Percentiles rank a stretch among this genome's conserved stretches.
These are phyloP conservation scores for Lamellibrachia columna DNA, from an alignment of 2,888 invertebrate genomes.

Conservation along the genomic window DNA sequence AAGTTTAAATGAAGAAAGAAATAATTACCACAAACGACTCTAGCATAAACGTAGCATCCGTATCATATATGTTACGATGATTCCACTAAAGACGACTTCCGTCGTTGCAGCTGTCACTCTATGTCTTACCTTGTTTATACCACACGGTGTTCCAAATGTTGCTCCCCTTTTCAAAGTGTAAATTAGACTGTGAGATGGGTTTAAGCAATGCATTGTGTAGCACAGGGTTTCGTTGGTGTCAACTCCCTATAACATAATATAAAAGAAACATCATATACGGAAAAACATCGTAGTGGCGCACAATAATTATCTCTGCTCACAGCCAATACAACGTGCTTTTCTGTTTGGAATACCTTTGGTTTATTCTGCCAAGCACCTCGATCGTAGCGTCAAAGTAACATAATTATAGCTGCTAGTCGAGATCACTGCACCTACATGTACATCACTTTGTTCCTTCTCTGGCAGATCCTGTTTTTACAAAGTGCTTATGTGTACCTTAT, in stretches of 20 bases:
- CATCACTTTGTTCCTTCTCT: too few relatives aligned
- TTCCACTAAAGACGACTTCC: not conserved
- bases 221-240: not conserved
- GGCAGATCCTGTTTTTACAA: too few relatives aligned
- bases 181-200: not conserved
- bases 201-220: not conserved
- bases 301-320: too few relatives aligned
- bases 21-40: not conserved
- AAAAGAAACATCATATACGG: not conserved
- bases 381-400: too few relatives aligned
- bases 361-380: too few relatives aligned
- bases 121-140: constrained; percentile 11
- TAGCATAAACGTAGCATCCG: not conserved
- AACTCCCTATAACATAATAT: not conserved
- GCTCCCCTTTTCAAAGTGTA: not conserved
- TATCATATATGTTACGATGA: not conserved
- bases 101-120: not conserved
- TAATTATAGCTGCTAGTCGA: too few relatives aligned
- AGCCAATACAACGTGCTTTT: too few relatives aligned
- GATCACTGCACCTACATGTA: too few relatives aligned
- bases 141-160: not conserved
- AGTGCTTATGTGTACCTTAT: too few relatives aligned
- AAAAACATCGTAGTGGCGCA: not conserved
- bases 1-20: not conserved
- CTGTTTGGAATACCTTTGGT: too few relatives aligned